Percentiles rank a stretch among this genome's conserved stretches.
Conservation (phyloP, 2,888 invertebrate species). For the Tupiocoris notatus region DNA sequence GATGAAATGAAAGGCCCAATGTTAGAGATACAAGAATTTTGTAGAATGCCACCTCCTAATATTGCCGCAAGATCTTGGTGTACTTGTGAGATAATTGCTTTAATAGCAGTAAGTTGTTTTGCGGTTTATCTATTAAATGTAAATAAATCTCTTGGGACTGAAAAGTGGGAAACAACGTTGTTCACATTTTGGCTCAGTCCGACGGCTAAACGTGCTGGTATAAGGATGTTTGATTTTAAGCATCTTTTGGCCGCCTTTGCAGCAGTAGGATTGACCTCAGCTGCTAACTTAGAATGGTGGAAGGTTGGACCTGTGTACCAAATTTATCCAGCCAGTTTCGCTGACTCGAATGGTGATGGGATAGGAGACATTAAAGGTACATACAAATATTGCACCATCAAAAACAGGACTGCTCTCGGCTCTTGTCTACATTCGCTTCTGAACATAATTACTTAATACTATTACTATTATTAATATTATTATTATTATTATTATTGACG, state of each 20-base stretch:
- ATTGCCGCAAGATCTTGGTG: neutral
- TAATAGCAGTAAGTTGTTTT: too few species aligned
- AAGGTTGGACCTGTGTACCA: constrained; percentile 77
- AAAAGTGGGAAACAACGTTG: too few species aligned
- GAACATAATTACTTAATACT: too few species aligned
- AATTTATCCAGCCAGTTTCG: constrained; percentile 80
- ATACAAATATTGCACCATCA: neutral
- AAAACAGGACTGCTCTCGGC: too few species aligned
- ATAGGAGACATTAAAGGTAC: constrained; percentile 67
- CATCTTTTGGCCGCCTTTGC: neutral
- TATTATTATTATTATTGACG: too few species aligned
- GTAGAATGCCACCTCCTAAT: neutral
- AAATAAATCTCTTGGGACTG: too few species aligned
- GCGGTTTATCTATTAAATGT: too few species aligned
- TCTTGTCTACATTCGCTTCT: too few species aligned
- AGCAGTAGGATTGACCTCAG: neutral
- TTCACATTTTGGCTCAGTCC: neutral
- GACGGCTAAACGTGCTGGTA: neutral
- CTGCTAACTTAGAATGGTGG: constrained; percentile 65
- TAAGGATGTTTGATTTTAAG: neutral
- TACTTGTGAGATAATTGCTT: neutral
- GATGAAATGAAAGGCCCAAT: too few species aligned
- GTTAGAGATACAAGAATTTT: too few species aligned
- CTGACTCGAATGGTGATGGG: constrained; percentile 79
- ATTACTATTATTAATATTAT: too few species aligned